Base-by-base conservation (phyloP, 37 sponge, comb jelly and placozoan species). In the Spongilla lacustris region DNA sequence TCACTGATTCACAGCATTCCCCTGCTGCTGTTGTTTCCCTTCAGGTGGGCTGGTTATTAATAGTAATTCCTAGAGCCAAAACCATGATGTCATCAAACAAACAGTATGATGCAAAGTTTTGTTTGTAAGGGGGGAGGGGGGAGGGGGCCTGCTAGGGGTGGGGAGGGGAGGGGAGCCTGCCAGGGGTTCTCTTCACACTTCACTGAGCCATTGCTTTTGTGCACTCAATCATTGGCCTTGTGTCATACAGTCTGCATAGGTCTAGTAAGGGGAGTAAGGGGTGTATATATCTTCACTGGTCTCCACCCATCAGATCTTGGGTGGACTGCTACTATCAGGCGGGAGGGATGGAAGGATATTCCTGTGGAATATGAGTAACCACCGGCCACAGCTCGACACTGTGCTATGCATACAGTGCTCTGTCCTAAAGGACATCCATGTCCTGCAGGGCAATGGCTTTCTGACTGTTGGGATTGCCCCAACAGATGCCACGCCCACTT, bases 331-430 rank as follows among this genome's bases (percentile, higher is more conserved):
- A 36, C 25, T 91, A 19, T 86, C 91, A 21, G 91, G 86, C 25
- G 69, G 78, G 31, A 17, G 13, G 4, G 68, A 75, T 29, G 91
- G 91, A 22, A 77, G 10, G 11, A 82, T 91, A 50, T 50, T 71
- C 19, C 68, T 85, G 25, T 91, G 91, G 91, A 91, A 77, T 69
- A 91, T 91, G 91, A 30, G 50, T 22, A 82, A 41, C 17, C 86
- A 85, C 50, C 76, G 67, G 25, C 91, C 91, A 27, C n/a, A 33
- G 11, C 11, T 91, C 2, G 34, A 84, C 66, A 73, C 71, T 36
- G 31, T 41, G 41, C 49, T 85, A 27, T n/a, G 31, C 4, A 72
- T 82, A 24, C 91, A 91, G 73, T 66, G 83, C 19, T 32, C 19
- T 49, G 50, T 78, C 2, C 86, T 91, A 49, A 50, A 24, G 50